Conservation (phyloP, 1,140 invertebrate species). For the Pseudomyrmex gracilis region DNA sequence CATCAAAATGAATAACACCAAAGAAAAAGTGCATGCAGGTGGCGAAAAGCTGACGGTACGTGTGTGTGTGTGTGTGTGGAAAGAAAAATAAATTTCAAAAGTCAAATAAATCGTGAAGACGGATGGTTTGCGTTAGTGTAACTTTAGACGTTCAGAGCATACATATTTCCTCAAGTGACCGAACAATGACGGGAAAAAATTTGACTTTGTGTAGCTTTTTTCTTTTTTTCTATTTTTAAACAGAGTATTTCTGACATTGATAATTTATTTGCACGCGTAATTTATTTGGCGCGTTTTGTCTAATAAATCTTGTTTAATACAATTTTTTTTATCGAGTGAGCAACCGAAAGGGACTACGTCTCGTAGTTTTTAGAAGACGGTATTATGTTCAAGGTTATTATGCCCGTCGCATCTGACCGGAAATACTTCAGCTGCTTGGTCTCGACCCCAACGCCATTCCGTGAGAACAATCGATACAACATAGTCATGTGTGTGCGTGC, state of each 20-base stretch:
- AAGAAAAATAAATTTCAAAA: conserved; percentile 17
- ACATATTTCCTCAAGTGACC: no score
- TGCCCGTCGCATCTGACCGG: conserved; percentile 62
- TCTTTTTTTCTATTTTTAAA: neutral
- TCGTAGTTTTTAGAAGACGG: conserved; percentile 44
- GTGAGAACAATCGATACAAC: conserved; percentile 62
- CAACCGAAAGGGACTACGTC: neutral
- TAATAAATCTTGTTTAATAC: no score
- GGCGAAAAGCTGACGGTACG: neutral
- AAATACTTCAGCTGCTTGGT: conserved; percentile 66
- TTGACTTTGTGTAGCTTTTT: no score
- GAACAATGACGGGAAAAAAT: no score
- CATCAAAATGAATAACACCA: neutral
- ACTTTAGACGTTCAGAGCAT: neutral
- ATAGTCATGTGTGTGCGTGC: neutral
- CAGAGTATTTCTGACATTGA: no score
- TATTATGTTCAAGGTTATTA: conserved; percentile 65
- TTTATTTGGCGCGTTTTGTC: no score
- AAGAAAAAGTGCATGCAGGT: neutral
- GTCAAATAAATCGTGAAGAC: neutral
- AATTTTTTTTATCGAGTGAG: no score
- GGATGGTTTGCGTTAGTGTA: neutral
- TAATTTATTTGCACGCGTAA: no score
- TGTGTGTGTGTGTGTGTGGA: neutral
- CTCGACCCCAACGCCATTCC: conserved; percentile 22